phyloP scores from a whole-genome alignment of 2,113 vertebrate species.

The Circaetus cinerascens region DNA sequence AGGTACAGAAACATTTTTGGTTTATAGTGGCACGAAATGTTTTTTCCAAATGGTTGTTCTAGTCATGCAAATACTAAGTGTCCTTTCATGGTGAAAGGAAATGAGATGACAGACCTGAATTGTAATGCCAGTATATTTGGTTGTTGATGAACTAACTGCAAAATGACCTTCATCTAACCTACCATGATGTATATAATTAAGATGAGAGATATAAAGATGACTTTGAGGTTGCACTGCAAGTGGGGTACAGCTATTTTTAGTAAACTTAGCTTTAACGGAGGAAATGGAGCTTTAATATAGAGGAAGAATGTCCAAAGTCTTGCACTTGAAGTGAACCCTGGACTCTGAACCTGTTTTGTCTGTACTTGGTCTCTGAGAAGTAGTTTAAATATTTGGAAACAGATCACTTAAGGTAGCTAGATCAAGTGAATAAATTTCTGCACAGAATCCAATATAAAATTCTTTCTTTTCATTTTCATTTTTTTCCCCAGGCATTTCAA shows the following conservation, averaged over 20 bases:
- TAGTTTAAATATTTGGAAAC: constrained; percentile 29
- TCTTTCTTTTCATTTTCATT: not conserved
- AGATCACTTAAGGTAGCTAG: not conserved
- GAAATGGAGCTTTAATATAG: not conserved
- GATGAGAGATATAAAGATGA: not conserved
- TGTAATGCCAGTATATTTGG: not conserved
- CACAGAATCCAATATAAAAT: not conserved
- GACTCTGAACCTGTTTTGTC: not conserved
- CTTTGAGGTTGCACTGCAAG: not conserved
- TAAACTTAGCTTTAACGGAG: not conserved
- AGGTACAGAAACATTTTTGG: not conserved
- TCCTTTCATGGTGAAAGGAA: not conserved
- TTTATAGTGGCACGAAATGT: not conserved
- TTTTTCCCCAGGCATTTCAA: not conserved
- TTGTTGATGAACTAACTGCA: not conserved
- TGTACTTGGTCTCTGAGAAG: not conserved
- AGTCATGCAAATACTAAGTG: not conserved
- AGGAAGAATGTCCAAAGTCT: not conserved
- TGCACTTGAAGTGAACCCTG: not conserved
- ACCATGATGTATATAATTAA: not conserved
- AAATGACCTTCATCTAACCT: not conserved
- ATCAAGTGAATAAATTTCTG: not conserved
- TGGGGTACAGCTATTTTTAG: not conserved
- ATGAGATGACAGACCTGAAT: not conserved
- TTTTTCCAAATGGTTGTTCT: not conserved